Conservation (phyloP, 2,797 vertebrate genomes). For the Thunnus albacares region DNA sequence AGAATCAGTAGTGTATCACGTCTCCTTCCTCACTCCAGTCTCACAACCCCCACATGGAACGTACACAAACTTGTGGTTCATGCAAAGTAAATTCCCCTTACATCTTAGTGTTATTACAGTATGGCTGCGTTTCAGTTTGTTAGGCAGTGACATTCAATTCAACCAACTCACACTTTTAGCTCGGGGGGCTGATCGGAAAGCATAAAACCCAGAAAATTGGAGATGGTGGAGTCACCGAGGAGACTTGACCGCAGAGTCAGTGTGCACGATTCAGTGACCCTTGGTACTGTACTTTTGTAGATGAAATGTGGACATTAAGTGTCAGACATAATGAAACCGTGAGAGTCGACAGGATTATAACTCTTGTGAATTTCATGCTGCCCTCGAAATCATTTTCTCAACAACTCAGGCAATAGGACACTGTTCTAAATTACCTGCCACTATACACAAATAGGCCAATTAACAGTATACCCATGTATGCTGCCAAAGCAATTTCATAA, state of each 20-base stretch:
- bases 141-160: conserved; percentile 78
- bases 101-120: conserved; percentile 57
- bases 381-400: conserved; percentile 76
- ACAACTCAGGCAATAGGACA: conserved; percentile 79
- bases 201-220: conserved; percentile 46
- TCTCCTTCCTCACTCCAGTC: conserved; percentile 63
- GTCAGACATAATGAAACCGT: conserved; percentile 58
- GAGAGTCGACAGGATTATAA: conserved; percentile 61
- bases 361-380: conserved; percentile 80
- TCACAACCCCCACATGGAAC: conserved; percentile 73
- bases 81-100: conserved; percentile 74
- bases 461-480: conserved; percentile 81
- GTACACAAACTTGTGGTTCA: conserved; percentile 77
- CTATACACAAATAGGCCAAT: conserved; percentile 90
- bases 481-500: conserved; percentile 87
- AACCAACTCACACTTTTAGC: conserved; percentile 50
- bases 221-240: conserved; percentile 34
- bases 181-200: conserved; percentile 56
- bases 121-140: conserved; percentile 72
- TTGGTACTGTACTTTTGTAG: conserved; percentile 34
- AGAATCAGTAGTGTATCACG: conserved; percentile 81
- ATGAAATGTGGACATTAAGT: conserved; percentile 60
- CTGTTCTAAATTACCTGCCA: conserved; percentile 89
- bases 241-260: conserved; percentile 27
- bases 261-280: conserved; percentile 52